Percentiles rank a stretch among this genome's conserved stretches.
Evolutionary conservation across 2,888 invertebrate species (phyloP).

Genomic region (Amphipoea oculea): DNA sequence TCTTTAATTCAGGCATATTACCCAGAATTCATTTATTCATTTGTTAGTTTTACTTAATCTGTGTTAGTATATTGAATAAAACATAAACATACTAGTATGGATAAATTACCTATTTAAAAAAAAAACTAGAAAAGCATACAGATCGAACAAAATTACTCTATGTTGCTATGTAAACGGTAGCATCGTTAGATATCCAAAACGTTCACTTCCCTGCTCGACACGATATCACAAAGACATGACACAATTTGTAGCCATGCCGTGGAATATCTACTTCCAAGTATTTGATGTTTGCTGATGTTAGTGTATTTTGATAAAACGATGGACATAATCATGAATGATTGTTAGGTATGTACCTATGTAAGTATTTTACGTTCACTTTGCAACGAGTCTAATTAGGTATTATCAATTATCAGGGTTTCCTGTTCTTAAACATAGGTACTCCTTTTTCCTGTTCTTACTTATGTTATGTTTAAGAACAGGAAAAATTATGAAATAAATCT

Average conservation of each 20-base stretch:
- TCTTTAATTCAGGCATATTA: not conserved
- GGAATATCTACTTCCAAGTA: conserved; percentile 38
- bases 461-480: no score
- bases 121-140: not conserved
- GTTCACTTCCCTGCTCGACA: conserved; percentile 19
- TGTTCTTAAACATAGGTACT: not conserved
- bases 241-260: conserved; percentile 30
- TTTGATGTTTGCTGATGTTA: conserved; percentile 37
- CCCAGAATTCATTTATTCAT: not conserved
- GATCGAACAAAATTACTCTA: conserved; percentile 5
- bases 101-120: not conserved
- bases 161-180: not conserved
- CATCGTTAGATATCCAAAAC: conserved; percentile 25
- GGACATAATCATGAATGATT: conserved; percentile 3
- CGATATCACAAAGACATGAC: conserved; percentile 27
- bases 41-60: not conserved
- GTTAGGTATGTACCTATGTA: not conserved
- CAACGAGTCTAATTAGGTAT: not conserved
- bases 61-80: not conserved
- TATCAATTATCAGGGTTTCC: conserved; percentile 5
- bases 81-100: not conserved
- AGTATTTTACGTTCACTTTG: not conserved
- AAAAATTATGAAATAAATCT: no score
- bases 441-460: no score
- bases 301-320: conserved; percentile 35